Base-by-base conservation (phyloP, 2,888 invertebrate genomes). In the Thymelicus acteon region DNA sequence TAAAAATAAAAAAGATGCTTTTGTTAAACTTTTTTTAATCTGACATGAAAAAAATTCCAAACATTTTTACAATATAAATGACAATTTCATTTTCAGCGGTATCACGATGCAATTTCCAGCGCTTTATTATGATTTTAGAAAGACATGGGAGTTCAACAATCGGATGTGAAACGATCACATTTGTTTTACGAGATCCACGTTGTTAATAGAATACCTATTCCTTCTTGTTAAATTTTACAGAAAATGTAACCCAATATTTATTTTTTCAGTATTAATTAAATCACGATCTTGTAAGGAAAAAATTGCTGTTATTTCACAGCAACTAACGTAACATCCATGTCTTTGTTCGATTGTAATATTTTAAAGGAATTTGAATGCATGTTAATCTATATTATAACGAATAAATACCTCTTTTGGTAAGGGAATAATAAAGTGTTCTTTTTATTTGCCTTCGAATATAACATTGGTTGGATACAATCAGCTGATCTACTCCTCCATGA, bases 401-500 rank as follows among this genome's bases (percentile, higher is more conserved):
- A 90, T 90, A 89, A 90, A 93, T 92, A 93, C 93, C 92, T 92
- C 90, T 91, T 92, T 92, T 93, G 93, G 93, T 92, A 92, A 92
- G 78, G 88, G 83, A 85, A 85, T 90, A 90, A 83, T 82, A 79
- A 82, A 72, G 71, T 66, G 77, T 74, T 74, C 79, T 72, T 78
- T 84, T 79, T 85, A 77, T 80, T 78, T 78, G 68, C 67, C 60
- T 57, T 15, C 0, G 10, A 44, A 44, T 12, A 31, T 31, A 31
- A 31, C 31, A 31, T 31, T 5, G 31, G 31, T 31, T 31, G 44
- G 1, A 44, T 40, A 40, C 40, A 40, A 7, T 40, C 6, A 40
- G 40, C 8, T 40, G 7, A 8, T 8, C 40, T 3, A 8, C 7
- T 40, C 40, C 40, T 31, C 31, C 31, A 5, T 31, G 31, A 31